Percentiles rank a stretch among this genome's conserved stretches.
phyloP scores from a whole-genome alignment of 2,888 invertebrate species.

The Clusia tigrina region DNA sequence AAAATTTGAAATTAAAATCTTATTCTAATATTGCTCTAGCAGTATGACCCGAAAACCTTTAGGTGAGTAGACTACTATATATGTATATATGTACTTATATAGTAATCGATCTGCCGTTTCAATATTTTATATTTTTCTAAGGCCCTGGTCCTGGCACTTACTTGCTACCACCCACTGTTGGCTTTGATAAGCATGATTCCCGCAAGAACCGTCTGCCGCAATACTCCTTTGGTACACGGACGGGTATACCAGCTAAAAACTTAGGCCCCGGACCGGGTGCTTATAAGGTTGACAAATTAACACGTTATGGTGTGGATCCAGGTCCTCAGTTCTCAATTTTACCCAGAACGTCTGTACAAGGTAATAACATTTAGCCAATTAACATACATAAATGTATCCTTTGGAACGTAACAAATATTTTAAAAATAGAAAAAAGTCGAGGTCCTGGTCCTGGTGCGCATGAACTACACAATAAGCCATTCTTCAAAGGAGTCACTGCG shows the following conservation, averaged over 20 bases:
- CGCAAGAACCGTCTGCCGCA: conserved; percentile 66
- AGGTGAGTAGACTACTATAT: too few species aligned
- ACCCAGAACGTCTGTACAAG: conserved; percentile 48
- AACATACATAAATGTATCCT: not conserved
- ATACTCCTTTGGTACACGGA: conserved; percentile 55
- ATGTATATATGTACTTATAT: too few species aligned
- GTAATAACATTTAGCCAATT: conserved; percentile 35
- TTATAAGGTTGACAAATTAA: conserved; percentile 51
- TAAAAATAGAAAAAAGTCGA: conserved; percentile 44
- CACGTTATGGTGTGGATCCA: conserved; percentile 50
- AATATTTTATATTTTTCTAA: too few species aligned
- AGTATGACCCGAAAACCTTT: conserved; percentile 41
- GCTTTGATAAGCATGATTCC: conserved; percentile 69
- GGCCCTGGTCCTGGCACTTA: conserved; percentile 73
- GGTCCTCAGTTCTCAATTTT: conserved; percentile 66
- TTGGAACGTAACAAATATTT: not conserved
- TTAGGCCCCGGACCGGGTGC: conserved; percentile 59
- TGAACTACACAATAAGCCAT: conserved; percentile 46
- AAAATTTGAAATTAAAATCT: conserved; percentile 38
- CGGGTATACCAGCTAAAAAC: conserved; percentile 28
- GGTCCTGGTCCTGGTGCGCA: conserved; percentile 61
- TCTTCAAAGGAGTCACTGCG: conserved; percentile 48
- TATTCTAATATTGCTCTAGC: conserved; percentile 51
- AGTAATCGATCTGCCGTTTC: too few species aligned
- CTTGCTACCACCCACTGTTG: conserved; percentile 68